phyloP scores from a whole-genome alignment of 2,113 vertebrate genomes.

The Coturnix japonica region DNA sequence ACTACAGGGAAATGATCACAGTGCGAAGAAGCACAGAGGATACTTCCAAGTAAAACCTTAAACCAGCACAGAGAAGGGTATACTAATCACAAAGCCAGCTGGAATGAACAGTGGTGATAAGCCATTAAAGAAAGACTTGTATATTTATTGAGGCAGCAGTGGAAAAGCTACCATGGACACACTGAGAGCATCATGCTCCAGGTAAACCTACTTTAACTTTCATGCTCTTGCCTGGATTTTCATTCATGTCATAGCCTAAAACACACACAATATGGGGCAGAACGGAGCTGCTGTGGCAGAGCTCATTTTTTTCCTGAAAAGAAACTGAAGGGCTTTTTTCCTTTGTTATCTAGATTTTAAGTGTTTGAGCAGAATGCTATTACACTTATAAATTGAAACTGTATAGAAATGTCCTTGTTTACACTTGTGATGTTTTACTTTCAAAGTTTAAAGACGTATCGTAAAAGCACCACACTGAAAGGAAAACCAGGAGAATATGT shows the following conservation, averaged over 20 bases:
- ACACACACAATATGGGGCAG: not conserved
- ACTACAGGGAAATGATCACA: not conserved
- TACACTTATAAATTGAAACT: not conserved
- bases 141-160: slow-evolving; percentile 7
- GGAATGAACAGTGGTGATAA: not conserved
- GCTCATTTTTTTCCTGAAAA: not conserved
- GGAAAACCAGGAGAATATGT: not conserved
- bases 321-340: not conserved
- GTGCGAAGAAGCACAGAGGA: not conserved
- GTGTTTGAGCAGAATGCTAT: not conserved
- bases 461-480: not conserved
- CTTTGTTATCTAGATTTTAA: not conserved
- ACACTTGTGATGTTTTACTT: not conserved
- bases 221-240: slow-evolving; percentile 7
- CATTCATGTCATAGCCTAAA: not conserved
- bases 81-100: slow-evolving; percentile 11
- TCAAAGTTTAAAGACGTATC: not conserved
- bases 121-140: slow-evolving; percentile 19
- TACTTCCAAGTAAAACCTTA: not conserved
- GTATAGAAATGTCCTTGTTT: not conserved
- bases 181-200: not conserved
- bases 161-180: slow-evolving; percentile 28
- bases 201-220: slow-evolving; percentile 2
- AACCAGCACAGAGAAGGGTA: not conserved
- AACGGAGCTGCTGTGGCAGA: not conserved